Evolutionary conservation across 2,888 invertebrate genomes (phyloP).

Genomic region (Diloba caeruleocephala): DNA sequence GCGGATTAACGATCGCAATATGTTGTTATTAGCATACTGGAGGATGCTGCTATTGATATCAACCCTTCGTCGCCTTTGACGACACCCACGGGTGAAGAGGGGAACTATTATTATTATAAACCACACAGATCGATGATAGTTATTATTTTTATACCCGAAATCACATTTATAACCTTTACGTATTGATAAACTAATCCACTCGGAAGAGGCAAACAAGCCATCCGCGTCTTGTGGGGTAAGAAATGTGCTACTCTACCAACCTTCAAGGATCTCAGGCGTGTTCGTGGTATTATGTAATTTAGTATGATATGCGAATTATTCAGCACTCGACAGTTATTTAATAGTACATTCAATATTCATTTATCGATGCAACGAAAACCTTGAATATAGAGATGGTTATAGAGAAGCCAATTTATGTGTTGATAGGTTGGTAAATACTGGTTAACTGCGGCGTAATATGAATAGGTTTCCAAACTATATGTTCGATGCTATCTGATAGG

Average conservation of each 20-base stretch:
- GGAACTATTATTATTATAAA: too few relatives aligned
- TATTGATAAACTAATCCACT: too few relatives aligned
- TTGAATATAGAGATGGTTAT: constrained; percentile 49
- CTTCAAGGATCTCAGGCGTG: constrained; percentile 6
- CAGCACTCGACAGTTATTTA: constrained; percentile 9
- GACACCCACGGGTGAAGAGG: too few relatives aligned
- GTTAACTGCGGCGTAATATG: constrained; percentile 23
- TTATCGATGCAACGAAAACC: constrained; percentile 28
- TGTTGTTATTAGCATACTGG: too few relatives aligned
- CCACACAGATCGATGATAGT: too few relatives aligned
- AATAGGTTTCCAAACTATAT: constrained; percentile 13
- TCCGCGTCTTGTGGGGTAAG: too few relatives aligned
- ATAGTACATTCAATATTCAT: constrained; percentile 1
- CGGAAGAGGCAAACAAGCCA: too few relatives aligned
- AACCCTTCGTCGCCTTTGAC: too few relatives aligned
- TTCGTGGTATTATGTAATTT: background rate
- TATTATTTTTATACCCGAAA: too few relatives aligned
- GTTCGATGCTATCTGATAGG: constrained; percentile 14
- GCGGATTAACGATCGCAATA: too few relatives aligned
- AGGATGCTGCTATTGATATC: too few relatives aligned
- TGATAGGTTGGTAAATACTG: constrained; percentile 23
- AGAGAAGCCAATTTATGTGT: constrained; percentile 47
- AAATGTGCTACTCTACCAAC: background rate
- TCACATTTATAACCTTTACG: too few relatives aligned
- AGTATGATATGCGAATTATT: constrained; percentile 17